Evolutionary conservation across 2,888 invertebrate species (phyloP).

Genomic region (Kuschelorhynchus macadamiae): DNA sequence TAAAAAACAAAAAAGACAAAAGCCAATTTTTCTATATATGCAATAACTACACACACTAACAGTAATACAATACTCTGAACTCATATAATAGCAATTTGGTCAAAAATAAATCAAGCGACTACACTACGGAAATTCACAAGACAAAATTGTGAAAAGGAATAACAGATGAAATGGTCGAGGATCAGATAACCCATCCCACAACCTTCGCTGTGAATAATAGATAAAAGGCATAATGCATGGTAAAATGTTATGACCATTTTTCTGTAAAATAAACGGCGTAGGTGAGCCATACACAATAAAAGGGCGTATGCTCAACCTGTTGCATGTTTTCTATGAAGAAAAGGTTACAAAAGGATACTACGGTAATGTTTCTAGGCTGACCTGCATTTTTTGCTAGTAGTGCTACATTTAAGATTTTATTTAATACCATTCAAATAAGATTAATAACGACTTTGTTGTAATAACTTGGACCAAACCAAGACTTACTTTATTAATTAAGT

Average conservation of each 20-base stretch:
- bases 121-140: background rate
- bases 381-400: too few relatives aligned
- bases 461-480: too few relatives aligned
- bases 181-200: constrained; percentile 42
- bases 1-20: too few relatives aligned
- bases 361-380: background rate
- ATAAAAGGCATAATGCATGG: constrained; percentile 47
- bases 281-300: constrained; percentile 44
- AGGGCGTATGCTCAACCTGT: constrained; percentile 38
- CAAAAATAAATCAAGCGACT: background rate
- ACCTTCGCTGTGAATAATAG: constrained; percentile 42
- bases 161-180: constrained; percentile 24
- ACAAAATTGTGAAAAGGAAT: constrained; percentile 9
- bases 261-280: constrained; percentile 31
- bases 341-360: background rate
- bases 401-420: too few relatives aligned
- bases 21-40: too few relatives aligned
- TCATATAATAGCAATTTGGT: too few relatives aligned
- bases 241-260: constrained; percentile 35
- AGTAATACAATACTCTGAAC: too few relatives aligned
- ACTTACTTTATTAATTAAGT: too few relatives aligned
- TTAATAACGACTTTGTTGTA: too few relatives aligned
- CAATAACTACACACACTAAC: too few relatives aligned
- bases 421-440: too few relatives aligned
- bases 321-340: constrained; percentile 30